phyloP scores from a whole-genome alignment of 2,113 vertebrate species.

The Murina feae region DNA sequence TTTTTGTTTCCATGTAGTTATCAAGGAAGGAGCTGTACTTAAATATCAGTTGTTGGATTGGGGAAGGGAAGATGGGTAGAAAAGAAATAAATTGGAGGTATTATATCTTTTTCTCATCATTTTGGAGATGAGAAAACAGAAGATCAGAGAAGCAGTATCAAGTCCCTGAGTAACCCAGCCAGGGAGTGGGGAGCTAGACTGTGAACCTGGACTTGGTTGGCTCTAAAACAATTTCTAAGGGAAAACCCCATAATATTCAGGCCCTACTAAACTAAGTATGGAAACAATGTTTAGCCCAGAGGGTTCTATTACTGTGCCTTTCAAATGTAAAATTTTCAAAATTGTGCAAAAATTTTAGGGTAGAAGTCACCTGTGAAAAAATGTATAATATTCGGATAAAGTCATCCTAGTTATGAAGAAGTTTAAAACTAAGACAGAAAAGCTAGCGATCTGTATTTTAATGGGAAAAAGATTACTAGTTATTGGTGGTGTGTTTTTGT shows the following conservation, averaged over 20 bases:
- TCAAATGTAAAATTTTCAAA: neutral
- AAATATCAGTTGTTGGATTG: accelerated
- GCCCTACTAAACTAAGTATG: neutral
- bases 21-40: neutral
- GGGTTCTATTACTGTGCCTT: neutral
- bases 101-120: neutral
- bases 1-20: neutral
- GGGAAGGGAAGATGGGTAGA: neutral
- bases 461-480: neutral
- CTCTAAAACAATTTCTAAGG: neutral
- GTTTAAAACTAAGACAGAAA: neutral
- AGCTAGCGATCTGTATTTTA: neutral
- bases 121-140: neutral
- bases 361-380: neutral
- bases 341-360: neutral
- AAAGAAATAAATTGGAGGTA: neutral
- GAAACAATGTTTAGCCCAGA: neutral
- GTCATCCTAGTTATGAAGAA: neutral
- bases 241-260: neutral
- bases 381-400: neutral
- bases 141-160: neutral
- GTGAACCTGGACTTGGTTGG: neutral
- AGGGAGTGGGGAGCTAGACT: neutral
- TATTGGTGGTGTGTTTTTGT: neutral
- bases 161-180: neutral